phyloP scores from a whole-genome alignment of 2,797 vertebrate species.

The Zalophus californianus region DNA sequence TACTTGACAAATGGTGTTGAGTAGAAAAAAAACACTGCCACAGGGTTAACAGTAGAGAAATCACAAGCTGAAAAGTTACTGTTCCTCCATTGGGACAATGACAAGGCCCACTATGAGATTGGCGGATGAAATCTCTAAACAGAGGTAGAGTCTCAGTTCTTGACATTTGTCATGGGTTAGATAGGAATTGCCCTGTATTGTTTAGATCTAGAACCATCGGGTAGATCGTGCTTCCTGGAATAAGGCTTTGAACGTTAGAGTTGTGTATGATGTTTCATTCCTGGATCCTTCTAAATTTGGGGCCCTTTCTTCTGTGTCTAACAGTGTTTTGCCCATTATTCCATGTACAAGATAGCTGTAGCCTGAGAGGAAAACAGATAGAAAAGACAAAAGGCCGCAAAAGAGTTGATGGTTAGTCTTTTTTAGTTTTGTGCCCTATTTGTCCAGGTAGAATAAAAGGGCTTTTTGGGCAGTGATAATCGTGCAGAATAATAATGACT shows the following conservation, averaged over 20 bases:
- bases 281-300: neutral
- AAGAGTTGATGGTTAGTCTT: neutral
- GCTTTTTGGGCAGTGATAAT: neutral
- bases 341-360: neutral
- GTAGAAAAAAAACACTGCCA: neutral
- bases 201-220: neutral
- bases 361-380: neutral
- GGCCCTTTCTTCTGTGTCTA: neutral
- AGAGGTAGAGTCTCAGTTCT: neutral
- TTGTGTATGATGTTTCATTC: neutral
- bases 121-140: neutral
- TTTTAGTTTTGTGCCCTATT: conserved; percentile 41
- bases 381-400: neutral
- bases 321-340: neutral
- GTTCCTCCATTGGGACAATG: neutral
- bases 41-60: neutral
- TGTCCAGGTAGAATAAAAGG: neutral
- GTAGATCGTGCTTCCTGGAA: neutral
- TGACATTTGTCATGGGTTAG: neutral
- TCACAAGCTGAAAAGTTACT: neutral
- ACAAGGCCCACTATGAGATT: neutral
- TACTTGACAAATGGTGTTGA: neutral
- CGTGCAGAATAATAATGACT: neutral
- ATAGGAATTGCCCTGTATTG: neutral
- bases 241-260: neutral